Conservation (phyloP, 2,888 invertebrate genomes). For the Spisula solida region DNA sequence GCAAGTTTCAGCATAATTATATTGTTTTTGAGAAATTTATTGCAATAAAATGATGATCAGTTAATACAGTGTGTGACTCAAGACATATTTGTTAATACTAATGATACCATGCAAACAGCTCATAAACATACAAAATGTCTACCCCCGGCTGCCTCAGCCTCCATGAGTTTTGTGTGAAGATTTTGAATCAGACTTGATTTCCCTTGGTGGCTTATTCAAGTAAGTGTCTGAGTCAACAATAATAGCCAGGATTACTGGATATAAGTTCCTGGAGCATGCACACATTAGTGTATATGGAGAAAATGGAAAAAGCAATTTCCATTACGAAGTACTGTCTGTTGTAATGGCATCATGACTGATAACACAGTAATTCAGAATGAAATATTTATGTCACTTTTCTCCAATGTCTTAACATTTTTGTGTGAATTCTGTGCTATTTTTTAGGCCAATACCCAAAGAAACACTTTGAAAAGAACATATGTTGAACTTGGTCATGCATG, state of each 20-base stretch:
- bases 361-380: constrained; percentile 16
- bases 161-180: background rate
- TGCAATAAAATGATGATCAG: background rate
- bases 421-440: background rate
- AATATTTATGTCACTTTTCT: background rate
- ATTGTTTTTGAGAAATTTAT: too few relatives aligned
- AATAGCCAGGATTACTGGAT: background rate
- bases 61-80: background rate
- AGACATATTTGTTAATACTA: background rate
- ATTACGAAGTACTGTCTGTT: background rate
- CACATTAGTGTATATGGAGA: background rate
- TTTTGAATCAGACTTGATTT: constrained; percentile 15
- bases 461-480: background rate
- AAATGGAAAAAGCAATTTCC: background rate
- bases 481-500: background rate
- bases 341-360: constrained; percentile 1
- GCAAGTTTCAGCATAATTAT: too few relatives aligned
- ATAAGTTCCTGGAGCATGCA: background rate
- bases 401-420: background rate
- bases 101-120: background rate
- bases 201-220: background rate
- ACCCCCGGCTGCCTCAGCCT: background rate
- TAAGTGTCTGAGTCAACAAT: background rate
- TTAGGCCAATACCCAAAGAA: background rate
- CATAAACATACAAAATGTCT: background rate